Percentiles rank a stretch among this genome's conserved stretches.
Evolutionary conservation across 2,797 vertebrate species (phyloP).

Genomic region (Sebastes kiyomatsui): DNA sequence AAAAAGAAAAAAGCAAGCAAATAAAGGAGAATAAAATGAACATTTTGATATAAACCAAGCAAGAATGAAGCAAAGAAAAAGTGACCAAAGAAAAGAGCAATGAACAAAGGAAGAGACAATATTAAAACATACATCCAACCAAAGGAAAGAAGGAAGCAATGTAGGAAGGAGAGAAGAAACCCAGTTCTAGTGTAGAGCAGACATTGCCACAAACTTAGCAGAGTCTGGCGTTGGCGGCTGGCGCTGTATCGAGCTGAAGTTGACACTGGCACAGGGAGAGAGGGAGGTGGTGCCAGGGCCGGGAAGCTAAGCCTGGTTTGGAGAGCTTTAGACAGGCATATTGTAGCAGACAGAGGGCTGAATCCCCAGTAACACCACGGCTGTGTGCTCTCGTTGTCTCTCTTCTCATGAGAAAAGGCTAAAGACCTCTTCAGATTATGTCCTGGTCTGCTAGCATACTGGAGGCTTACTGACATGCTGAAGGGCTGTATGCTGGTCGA

Average conservation of each 20-base stretch:
- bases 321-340: constrained; percentile 65
- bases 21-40: neutral
- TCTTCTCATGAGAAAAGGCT: constrained; percentile 49
- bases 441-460: constrained; percentile 30
- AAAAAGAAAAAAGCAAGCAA: neutral
- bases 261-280: constrained; percentile 57
- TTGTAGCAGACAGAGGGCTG: constrained; percentile 60
- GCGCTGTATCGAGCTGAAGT: constrained; percentile 54
- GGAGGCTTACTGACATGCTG: constrained; percentile 37
- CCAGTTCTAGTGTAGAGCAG: neutral
- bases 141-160: neutral
- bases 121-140: neutral
- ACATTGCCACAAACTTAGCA: constrained; percentile 46
- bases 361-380: constrained; percentile 53
- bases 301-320: constrained; percentile 62
- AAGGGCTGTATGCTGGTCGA: neutral
- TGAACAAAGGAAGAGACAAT: neutral
- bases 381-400: constrained; percentile 44
- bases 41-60: neutral
- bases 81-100: neutral
- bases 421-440: constrained; percentile 58
- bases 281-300: constrained; percentile 47
- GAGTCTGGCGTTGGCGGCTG: constrained; percentile 42
- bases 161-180: neutral
- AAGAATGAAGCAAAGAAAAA: neutral